Evolutionary conservation across 2,113 vertebrate species (phyloP).

Genomic region (Gnathonemus echidnorhynchus): DNA sequence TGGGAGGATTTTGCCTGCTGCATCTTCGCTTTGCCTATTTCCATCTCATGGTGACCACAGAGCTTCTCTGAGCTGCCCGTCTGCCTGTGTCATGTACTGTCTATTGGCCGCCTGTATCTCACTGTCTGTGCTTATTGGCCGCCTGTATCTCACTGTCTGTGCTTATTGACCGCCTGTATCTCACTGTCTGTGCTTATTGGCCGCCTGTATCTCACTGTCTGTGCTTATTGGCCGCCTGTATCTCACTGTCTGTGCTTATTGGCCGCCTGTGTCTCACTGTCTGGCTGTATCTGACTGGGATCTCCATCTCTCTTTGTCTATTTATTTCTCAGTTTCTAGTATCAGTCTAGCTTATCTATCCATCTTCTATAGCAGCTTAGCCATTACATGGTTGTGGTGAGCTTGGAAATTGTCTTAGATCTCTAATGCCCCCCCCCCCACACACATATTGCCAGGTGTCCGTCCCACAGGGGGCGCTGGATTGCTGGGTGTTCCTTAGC

Average conservation of each 20-base stretch:
- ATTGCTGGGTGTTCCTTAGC: slow-evolving; percentile 97
- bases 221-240: too few species aligned
- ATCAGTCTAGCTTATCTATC: neutral
- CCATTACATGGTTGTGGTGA: neutral
- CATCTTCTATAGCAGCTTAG: neutral
- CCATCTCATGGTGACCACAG: neutral
- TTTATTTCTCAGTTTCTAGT: neutral
- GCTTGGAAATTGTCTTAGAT: neutral
- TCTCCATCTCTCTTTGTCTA: neutral
- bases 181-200: neutral
- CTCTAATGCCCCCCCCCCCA: neutral
- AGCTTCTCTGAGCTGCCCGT: neutral
- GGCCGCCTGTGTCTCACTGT: too few species aligned
- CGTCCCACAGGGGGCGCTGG: slow-evolving; percentile 82
- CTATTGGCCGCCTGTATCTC: neutral
- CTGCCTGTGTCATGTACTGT: neutral
- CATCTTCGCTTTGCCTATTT: neutral
- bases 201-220: neutral
- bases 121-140: too few species aligned
- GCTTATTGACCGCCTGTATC: too few species aligned
- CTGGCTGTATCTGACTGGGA: neutral
- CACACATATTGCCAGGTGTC: slow-evolving; percentile 64
- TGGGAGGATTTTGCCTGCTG: neutral
- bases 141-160: too few species aligned
- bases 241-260: too few species aligned